phyloP scores from a whole-genome alignment of 1,140 invertebrate species.

The Drosophila pandora region DNA sequence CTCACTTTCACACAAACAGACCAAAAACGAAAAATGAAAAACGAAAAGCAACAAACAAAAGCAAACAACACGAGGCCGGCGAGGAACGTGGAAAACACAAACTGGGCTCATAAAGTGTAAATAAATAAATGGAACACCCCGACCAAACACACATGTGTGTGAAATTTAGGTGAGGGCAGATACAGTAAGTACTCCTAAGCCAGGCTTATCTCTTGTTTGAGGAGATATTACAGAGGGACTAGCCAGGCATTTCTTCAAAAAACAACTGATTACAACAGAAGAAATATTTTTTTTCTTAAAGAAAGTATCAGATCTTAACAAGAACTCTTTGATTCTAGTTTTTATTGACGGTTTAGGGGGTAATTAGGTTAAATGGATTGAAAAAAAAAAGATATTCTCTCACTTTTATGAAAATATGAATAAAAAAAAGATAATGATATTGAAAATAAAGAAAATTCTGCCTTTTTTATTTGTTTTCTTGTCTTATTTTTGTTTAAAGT shows the following conservation, averaged over 20 bases:
- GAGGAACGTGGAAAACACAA: conserved; percentile 39
- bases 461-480: too few species aligned
- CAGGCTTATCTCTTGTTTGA: conserved; percentile 18
- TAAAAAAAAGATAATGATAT: too few species aligned
- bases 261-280: background rate
- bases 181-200: conserved; percentile 29
- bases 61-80: conserved; percentile 41
- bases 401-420: too few species aligned
- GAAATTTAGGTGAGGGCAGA: conserved; percentile 25
- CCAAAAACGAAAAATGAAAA: conserved; percentile 18
- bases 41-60: conserved; percentile 56
- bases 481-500: too few species aligned
- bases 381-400: too few species aligned
- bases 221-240: background rate
- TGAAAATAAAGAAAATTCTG: too few species aligned
- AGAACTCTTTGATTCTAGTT: too few species aligned
- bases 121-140: background rate
- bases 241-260: background rate
- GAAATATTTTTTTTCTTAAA: too few species aligned
- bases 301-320: background rate
- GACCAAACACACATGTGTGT: conserved; percentile 19
- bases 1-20: conserved; percentile 77
- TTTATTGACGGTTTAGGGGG: too few species aligned
- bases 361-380: too few species aligned
- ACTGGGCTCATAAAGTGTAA: conserved; percentile 20